A percentile compares a stretch with the other conserved stretches of the same genome.
These are phyloP conservation scores for Prorops nasuta DNA, from an alignment of 1,140 invertebrate genomes.

Conservation along the genomic window DNA sequence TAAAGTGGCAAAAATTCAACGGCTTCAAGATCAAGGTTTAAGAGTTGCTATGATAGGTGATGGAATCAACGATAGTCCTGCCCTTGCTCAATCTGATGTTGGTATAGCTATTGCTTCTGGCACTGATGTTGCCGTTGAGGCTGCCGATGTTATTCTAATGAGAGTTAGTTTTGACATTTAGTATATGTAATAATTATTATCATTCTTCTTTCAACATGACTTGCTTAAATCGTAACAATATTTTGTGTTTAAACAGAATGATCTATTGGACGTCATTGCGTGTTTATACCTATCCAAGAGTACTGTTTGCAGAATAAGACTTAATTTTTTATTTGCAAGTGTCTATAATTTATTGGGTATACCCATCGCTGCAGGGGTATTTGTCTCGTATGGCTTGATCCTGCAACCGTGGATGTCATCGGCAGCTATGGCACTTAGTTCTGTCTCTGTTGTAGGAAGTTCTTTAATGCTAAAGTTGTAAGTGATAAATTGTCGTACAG, in stretches of 20 bases:
- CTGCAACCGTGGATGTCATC: constrained; percentile 99
- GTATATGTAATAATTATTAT: constrained; percentile 1
- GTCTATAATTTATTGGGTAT: constrained; percentile 97
- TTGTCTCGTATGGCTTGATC: constrained; percentile 81
- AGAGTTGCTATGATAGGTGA: constrained; percentile 94
- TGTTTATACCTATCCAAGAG: constrained; percentile 90
- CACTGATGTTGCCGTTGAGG: constrained; percentile 99
- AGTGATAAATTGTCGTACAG: constrained; percentile 46
- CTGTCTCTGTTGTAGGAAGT: constrained; percentile 94
- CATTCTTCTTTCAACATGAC: too few relatives aligned
- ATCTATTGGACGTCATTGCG: constrained; percentile 93
- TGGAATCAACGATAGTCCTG: constrained; percentile 98
- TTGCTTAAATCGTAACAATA: too few relatives aligned
- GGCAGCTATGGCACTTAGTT: constrained; percentile 96
- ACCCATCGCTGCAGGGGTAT: constrained; percentile 93
- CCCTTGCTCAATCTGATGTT: constrained; percentile 94
- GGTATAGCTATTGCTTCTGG: constrained; percentile 99
- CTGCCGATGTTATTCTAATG: constrained; percentile 97
- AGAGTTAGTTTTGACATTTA: constrained; percentile 62
- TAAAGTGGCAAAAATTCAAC: constrained; percentile 93
- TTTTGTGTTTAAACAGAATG: too few relatives aligned
- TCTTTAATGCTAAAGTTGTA: constrained; percentile 90
- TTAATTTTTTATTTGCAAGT: constrained; percentile 98
- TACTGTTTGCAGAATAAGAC: constrained; percentile 87
- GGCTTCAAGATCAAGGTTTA: constrained; percentile 64